Evolutionary conservation across 2,888 invertebrate genomes (phyloP).

Genomic region (Euspilapteryx auroguttella): DNA sequence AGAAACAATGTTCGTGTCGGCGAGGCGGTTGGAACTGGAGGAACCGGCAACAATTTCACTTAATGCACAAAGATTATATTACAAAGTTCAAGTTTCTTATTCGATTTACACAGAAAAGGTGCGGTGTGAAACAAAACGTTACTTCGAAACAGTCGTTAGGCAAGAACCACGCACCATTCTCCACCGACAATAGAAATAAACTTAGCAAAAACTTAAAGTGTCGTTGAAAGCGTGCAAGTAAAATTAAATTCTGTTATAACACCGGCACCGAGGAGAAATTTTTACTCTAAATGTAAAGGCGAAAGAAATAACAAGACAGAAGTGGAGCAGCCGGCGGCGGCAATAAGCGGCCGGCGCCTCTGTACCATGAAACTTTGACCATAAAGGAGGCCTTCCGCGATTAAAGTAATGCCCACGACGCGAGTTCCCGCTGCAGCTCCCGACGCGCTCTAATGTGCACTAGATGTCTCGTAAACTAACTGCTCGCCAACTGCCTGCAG

Average conservation of each 20-base stretch:
- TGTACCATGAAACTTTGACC: conserved; percentile 27
- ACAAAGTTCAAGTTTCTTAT: no score
- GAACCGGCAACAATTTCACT: no score
- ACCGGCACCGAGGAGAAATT: neutral
- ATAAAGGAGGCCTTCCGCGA: conserved; percentile 32
- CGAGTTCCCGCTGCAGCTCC: conserved; percentile 20
- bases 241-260: neutral
- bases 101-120: neutral
- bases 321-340: conserved; percentile 14
- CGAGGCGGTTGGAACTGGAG: no score
- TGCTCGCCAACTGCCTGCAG: conserved; percentile 13
- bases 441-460: conserved; percentile 19
- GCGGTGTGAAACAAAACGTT: neutral
- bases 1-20: no score
- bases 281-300: neutral
- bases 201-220: neutral
- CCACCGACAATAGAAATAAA: neutral
- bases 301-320: conserved; percentile 16
- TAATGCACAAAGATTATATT: no score
- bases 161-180: neutral
- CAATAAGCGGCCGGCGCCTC: conserved; percentile 29
- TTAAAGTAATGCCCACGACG: conserved; percentile 24
- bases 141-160: neutral
- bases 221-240: neutral
- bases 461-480: conserved; percentile 20